Base-by-base conservation (phyloP, 2,797 vertebrate species). In the Ptychadena robeensis region DNA sequence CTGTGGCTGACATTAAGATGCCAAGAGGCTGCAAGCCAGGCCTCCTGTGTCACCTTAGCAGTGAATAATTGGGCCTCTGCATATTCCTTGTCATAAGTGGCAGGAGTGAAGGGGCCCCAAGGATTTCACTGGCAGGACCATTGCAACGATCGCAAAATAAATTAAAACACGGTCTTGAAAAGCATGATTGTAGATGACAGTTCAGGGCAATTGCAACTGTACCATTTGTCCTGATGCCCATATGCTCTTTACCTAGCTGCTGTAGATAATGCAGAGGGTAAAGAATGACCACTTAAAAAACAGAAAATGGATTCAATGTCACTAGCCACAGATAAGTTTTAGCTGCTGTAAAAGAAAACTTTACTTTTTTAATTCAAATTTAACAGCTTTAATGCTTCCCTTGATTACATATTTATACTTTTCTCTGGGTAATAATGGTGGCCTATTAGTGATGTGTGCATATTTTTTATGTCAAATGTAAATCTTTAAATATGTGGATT, bases 1-100 rank as follows among this genome's bases (percentile, higher is more conserved):
- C 88, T 90, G 92, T 92, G 92, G 94, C 92, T 96, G 96, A 96
- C 95, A 93, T 91, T 95, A 94, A 94, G 94, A 95, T 92, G 94
- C 93, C 91, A 90, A 87, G 89, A 94, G 94, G 92, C 86, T 90
- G 90, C 92, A 92, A 94, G 88, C 90, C 94, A 94, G 93, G 91
- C 91, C 92, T 93, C 92, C 92, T 91, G 95, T 96, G 96, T 96
- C 96, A 96, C 94, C 94, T 93, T 91, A 94, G 91, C 92, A 93
- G 93, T 96, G 96, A 98, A 94, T 96, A 95, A 97, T 96, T 94
- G 95, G 94, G 94, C 93, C 94, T 95, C 95, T 97, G 96, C 96
- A 96, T 97, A 96, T 94, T 95, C 94, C 95, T 95, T 97, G 97
- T 98, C 96, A 97, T 94, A 90, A 88, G 89, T 93, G 92, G 94